These are phyloP conservation scores for Glyphotaelius pellucidus DNA, from an alignment of 2,888 invertebrate genomes.

Conservation along the genomic window DNA sequence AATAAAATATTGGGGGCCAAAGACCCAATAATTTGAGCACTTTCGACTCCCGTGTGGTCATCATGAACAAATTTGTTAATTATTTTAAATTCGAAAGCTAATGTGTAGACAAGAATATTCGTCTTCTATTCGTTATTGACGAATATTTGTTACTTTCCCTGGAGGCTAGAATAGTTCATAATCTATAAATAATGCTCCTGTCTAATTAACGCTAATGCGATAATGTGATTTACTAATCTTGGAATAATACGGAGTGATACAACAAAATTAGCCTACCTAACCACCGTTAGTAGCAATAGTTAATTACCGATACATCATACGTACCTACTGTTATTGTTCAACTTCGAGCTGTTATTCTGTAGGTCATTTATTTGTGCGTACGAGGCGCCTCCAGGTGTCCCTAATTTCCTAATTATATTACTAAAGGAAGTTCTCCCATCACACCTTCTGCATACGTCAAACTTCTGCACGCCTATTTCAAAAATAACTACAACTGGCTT, in stretches of 20 bases:
- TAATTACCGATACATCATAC: neutral
- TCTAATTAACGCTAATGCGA: constrained; percentile 40
- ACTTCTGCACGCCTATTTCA: no score
- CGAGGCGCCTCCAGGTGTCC: neutral
- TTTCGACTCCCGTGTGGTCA: no score
- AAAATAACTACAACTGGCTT: neutral
- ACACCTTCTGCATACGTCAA: neutral
- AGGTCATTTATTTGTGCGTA: neutral
- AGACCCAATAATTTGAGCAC: no score
- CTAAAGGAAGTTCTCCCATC: neutral
- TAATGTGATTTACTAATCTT: constrained; percentile 49
- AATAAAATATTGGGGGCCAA: neutral
- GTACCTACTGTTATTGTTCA: neutral
- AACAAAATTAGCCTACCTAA: neutral
- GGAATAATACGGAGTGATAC: constrained; percentile 33
- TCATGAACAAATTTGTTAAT: neutral
- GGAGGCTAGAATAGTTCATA: neutral
- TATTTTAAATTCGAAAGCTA: neutral
- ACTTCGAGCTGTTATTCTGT: neutral
- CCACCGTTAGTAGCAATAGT: neutral
- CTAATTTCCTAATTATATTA: neutral
- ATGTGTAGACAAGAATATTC: neutral
- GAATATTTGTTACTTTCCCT: neutral
- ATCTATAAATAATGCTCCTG: constrained; percentile 21
- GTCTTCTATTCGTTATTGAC: constrained; percentile 3